Evolutionary conservation across 2,888 invertebrate species (phyloP).

Genomic region (Pristionchus maxplancki): DNA sequence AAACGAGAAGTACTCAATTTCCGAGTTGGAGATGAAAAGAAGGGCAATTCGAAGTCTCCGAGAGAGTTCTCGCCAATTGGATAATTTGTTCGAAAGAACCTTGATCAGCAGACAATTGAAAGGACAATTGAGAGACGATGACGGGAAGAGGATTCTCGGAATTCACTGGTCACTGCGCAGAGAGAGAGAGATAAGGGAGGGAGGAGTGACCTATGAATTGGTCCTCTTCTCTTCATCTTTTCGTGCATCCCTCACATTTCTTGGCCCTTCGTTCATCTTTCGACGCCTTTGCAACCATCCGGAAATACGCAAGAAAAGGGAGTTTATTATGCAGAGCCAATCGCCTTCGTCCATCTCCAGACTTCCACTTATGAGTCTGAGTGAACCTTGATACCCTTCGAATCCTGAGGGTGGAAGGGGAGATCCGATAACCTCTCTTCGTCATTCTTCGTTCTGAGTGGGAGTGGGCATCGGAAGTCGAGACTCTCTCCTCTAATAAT

Average conservation of each 20-base stretch:
- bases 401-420: not conserved
- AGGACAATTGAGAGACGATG: not conserved
- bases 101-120: not conserved
- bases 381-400: not conserved
- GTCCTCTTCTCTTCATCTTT: not conserved
- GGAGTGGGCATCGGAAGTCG: not conserved
- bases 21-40: not conserved
- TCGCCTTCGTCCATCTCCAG: not conserved
- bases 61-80: not conserved
- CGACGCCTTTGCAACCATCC: not conserved
- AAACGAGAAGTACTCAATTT: not conserved
- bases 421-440: not conserved
- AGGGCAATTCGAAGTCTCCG: not conserved
- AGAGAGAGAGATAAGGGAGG: not conserved
- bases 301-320: not conserved
- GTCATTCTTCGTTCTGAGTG: not conserved
- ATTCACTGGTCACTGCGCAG: not conserved
- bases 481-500: slow-evolving; percentile 13
- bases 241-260: not conserved
- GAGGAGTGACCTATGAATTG: not conserved
- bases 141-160: not conserved
- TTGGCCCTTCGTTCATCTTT: not conserved
- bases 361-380: not conserved
- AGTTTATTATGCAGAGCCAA: not conserved
- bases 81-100: not conserved